Evolutionary conservation across 2,888 invertebrate genomes (phyloP), one percentile per base, ranked within the genome.

Genomic region (Drosophila mayaguana): DNA sequence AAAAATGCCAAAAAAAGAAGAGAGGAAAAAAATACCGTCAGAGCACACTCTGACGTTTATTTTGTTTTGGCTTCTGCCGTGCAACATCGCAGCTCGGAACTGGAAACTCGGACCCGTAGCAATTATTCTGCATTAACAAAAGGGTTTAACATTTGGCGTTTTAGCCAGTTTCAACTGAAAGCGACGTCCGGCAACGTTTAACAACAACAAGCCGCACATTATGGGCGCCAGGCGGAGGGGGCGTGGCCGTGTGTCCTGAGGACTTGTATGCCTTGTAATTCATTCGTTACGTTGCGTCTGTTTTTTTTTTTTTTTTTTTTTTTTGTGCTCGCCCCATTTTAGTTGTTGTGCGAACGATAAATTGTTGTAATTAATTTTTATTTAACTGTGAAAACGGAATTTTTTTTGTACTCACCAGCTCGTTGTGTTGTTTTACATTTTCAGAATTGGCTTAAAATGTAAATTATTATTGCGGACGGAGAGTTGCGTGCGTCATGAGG

Each of bases 361-460:
- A 90, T 91, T 86, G 90, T 83, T 83, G 88, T 89, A 91, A 91
- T 91, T 91, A 91, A 90, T 91, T 91, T 91, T 89, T 90, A 90
- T 91, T 91, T 90, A 90, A 88, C 86, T 91, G 86, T 83, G 86
- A 90, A 89, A 89, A 89, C 89, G 88, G 77, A 78, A 86, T 86
- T 80, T 79, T 71, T 78, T 79, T 80, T 36, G 18, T 43, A n/a
- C 5, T 48, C 48, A n/a, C n/a, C 48, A n/a, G 48, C 34, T 53
- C 20, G 45, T 40, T 46, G 42, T 67, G 50, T 64, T 68, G 50
- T 59, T 25, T 57, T 71, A 82, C 84, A 82, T 85, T 89, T 89
- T 84, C 78, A 68, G 86, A 91, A 91, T 91, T 91, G 90, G 91
- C 86, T 91, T 86, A 91, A 89, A 85, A 89, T 88, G 85, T 90